phyloP scores from a whole-genome alignment of 92 coral and sea anemone species.

The Galaxea fascicularis region DNA sequence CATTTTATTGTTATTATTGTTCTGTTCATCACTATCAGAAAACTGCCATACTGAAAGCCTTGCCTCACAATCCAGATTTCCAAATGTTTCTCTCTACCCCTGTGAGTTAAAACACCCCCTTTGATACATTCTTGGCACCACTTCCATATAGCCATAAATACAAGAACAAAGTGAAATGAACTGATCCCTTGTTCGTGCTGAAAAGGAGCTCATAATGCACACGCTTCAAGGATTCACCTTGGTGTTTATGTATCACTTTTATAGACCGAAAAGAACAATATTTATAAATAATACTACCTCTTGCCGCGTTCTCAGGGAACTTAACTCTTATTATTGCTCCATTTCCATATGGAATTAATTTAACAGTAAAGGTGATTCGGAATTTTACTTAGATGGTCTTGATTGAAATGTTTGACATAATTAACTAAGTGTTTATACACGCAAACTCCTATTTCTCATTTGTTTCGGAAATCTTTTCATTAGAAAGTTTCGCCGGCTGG shows the following conservation, averaged over 20 bases:
- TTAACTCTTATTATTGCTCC: not conserved
- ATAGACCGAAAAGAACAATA: too few relatives aligned
- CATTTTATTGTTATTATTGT: too few relatives aligned
- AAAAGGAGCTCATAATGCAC: too few relatives aligned
- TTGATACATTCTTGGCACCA: not conserved
- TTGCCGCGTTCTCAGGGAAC: not conserved
- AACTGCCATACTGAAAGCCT: not conserved
- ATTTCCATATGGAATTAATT: constrained; percentile 23
- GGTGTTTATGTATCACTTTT: too few relatives aligned
- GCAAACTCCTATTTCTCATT: constrained; percentile 33
- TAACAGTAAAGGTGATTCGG: constrained; percentile 1
- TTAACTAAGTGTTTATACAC: constrained; percentile 32
- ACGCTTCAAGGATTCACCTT: too few relatives aligned
- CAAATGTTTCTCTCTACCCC: not conserved
- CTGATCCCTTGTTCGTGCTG: too few relatives aligned
- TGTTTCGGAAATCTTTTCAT: constrained; percentile 2
- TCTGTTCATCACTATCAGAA: too few relatives aligned
- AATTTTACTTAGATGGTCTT: constrained; percentile 1
- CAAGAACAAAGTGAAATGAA: too few relatives aligned
- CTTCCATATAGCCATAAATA: too few relatives aligned
- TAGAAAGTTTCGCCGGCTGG: not conserved
- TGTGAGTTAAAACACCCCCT: not conserved
- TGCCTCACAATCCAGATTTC: not conserved
- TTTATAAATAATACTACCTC: too few relatives aligned
- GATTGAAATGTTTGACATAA: constrained; percentile 53